Conservation (phyloP, 2,888 invertebrate species). For the Dynastes hyllus region DNA sequence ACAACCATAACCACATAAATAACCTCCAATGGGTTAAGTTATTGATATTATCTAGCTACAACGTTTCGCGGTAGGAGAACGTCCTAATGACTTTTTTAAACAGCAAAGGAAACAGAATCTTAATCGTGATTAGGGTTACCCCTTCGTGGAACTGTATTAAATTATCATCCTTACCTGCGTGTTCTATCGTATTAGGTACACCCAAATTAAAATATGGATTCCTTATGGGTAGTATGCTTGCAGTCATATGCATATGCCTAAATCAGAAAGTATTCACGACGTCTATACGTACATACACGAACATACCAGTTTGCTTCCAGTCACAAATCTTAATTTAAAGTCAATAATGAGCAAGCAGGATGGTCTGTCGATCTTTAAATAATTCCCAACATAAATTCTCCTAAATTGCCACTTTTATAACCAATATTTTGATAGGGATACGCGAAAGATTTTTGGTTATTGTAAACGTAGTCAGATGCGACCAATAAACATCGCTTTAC, state of each 20-base stretch:
- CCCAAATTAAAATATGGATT: background rate
- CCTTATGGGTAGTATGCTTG: background rate
- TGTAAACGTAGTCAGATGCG: background rate
- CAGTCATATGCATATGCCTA: background rate
- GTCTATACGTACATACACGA: background rate
- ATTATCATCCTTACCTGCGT: background rate
- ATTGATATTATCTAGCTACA: background rate
- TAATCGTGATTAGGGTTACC: background rate
- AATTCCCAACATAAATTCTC: background rate
- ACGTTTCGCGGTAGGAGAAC: conserved; percentile 20
- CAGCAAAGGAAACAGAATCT: conserved; percentile 16
- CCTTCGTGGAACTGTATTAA: background rate
- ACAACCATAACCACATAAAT: too few relatives aligned
- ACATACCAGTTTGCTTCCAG: background rate
- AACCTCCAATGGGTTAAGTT: too few relatives aligned
- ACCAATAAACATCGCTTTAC: background rate
- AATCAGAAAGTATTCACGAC: background rate
- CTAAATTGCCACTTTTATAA: background rate
- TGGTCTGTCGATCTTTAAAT: background rate
- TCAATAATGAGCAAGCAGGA: background rate
- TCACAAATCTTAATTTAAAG: background rate
- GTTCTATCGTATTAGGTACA: background rate
- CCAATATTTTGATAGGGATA: background rate
- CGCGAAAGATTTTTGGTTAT: background rate
- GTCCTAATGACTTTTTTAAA: conserved; percentile 26